Base-by-base conservation (phyloP, 2,888 invertebrate species). In the Microchrysa polita region DNA sequence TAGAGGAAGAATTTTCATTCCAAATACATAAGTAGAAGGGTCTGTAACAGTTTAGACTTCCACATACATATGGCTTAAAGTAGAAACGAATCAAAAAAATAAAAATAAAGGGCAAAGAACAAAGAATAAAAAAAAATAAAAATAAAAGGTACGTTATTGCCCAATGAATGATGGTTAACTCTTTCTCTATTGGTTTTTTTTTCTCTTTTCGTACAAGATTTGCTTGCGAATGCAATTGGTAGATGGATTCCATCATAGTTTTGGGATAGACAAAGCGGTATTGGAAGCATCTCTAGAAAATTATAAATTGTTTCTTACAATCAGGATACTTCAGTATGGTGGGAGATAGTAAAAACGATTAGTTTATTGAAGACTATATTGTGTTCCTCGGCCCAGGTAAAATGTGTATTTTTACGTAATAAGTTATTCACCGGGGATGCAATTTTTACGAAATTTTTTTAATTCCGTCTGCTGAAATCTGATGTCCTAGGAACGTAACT, bases 21-120 rank as follows among this genome's bases (percentile, higher is more conserved):
- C 76, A 63, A 77, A 75, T 23, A 78, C 71, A 74, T 78, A 78
- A 23, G 75, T 73, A 5, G 81, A 74, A 77, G 78, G 78, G 63
- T 76, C 72, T 63, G 79, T 79, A 40, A 79, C 78, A 7, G 76
- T 77, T 44, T 60, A 72, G 12, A 79, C 77, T 1, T 20, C 81
- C 81, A 74, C 78, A 80, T 7, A 82, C 23, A 73, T 82, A 81
- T 14, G 79, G 79, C 72, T 78, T 67, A 71, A 80, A 81, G 73
- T n/a, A n/a, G n/a, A n/a, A n/a, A n/a, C n/a, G n/a, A n/a, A n/a
- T n/a, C n/a, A n/a, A n/a, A n/a, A n/a, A n/a, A n/a, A n/a, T n/a
- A n/a, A n/a, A n/a, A n/a, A n/a, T n/a, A n/a, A n/a, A n/a, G n/a
- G n/a, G n/a, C n/a, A n/a, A n/a, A n/a, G n/a, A n/a, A n/a, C n/a